Evolutionary conservation across 2,113 vertebrate species (phyloP).

Genomic region (Spermophilus dauricus): DNA sequence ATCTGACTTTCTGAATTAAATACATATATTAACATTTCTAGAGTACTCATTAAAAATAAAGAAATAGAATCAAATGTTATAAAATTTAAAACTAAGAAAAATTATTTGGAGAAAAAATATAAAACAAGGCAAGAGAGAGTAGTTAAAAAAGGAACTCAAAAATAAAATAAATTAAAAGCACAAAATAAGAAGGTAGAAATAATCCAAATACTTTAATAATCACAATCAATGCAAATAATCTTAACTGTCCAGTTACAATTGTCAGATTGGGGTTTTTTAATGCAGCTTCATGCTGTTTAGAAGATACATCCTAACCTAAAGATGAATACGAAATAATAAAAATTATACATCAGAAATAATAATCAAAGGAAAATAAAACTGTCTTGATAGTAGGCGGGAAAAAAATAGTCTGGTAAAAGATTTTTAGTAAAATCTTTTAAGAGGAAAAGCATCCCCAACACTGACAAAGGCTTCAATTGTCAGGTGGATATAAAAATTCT

Average conservation of each 20-base stretch:
- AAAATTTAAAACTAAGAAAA: not conserved
- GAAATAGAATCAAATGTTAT: not conserved
- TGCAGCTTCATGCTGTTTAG: not conserved
- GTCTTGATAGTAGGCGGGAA: not conserved
- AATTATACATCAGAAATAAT: not conserved
- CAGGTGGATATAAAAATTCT: not conserved
- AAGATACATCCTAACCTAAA: not conserved
- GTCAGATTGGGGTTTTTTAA: not conserved
- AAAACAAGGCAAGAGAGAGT: not conserved
- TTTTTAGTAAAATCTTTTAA: not conserved
- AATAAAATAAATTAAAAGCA: not conserved
- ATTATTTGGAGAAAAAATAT: not conserved
- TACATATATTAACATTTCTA: not conserved
- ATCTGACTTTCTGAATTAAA: not conserved
- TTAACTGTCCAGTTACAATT: not conserved
- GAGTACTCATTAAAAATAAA: not conserved
- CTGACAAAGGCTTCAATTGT: not conserved
- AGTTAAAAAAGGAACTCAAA: not conserved
- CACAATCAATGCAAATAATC: not conserved
- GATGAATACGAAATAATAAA: not conserved
- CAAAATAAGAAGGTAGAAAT: not conserved
- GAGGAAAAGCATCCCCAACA: not conserved
- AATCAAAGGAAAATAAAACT: not conserved
- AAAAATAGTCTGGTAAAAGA: not conserved
- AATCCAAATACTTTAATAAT: not conserved